Base-by-base conservation (phyloP, 2,888 invertebrate genomes). In the Heliconius charithonia region DNA sequence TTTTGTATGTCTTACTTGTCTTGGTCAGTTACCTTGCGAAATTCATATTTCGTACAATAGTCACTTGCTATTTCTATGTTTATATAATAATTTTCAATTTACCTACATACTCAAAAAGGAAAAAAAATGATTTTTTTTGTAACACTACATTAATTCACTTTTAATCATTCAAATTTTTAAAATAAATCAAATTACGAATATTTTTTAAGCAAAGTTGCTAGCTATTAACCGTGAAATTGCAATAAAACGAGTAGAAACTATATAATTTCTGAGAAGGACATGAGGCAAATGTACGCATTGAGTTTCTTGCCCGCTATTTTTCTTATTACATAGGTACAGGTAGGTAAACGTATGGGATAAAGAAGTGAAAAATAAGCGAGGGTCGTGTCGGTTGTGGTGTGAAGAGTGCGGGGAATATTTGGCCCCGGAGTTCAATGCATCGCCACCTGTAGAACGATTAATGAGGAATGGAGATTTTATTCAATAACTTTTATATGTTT, bases 341-440 rank as follows among this genome's bases (percentile, higher is more conserved):
- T 51, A 22, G 19, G 19, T 7, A 51, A 85, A 85, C 87, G 84
- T 89, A 85, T 86, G 85, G 85, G 84, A 83, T 84, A 83, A 69
- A 16, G 41, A 69, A 85, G 87, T 87, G 85, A 88, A 89, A 89
- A 88, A 88, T 88, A 87, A 88, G 86, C 75, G 65, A 62, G 65
- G 79, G 77, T 78, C 73, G 69, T 62, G 56, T 41, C 59, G 56
- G 81, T 81, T 81, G 82, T 82, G 83, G 82, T 81, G 80, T 82
- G 80, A 85, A 84, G 59, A 37, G 72, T 37, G 37, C 59, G 87
- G 89, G 87, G 88, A 87, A 87, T 88, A 89, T 90, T 92, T 89
- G 86, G 87, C 86, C 86, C 84, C 83, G 76, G 89, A 88, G 91
- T 93, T 92, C 91, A 92, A 89, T 87, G 92, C 88, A 89, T 91